A percentile compares a stretch with the other conserved stretches of the same genome.
Evolutionary conservation across 2,888 invertebrate genomes (phyloP).

Genomic region (Pollenia labialis): DNA sequence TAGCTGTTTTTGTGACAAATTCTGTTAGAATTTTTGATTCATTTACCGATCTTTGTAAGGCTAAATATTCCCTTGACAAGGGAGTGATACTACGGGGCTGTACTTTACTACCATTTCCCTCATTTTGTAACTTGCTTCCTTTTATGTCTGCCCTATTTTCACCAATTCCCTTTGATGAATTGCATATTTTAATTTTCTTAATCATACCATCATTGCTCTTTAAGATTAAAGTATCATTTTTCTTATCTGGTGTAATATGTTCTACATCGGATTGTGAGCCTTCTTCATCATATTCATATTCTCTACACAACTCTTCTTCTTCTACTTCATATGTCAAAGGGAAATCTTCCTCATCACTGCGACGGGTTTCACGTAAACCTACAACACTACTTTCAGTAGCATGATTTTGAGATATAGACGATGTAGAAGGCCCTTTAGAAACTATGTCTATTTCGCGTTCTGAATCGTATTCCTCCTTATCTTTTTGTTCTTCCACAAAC

Average conservation of each 20-base stretch:
- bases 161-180: slow-evolving; percentile 45
- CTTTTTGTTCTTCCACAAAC: slow-evolving; percentile 28
- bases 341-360: slow-evolving; percentile 46
- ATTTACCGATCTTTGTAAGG: slow-evolving; percentile 87
- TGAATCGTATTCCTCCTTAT: slow-evolving; percentile 36
- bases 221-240: slow-evolving; percentile 49
- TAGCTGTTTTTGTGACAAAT: slow-evolving; percentile 85
- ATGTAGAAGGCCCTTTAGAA: not conserved
- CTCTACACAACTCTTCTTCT: slow-evolving; percentile 55
- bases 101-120: slow-evolving; percentile 29
- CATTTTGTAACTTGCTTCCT: slow-evolving; percentile 35
- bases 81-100: slow-evolving; percentile 76
- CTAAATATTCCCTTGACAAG: slow-evolving; percentile 86
- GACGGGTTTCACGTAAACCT: not conserved
- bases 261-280: slow-evolving; percentile 28
- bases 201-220: slow-evolving; percentile 54
- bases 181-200: slow-evolving; percentile 56
- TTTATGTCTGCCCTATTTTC: slow-evolving; percentile 27
- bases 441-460: slow-evolving; percentile 40
- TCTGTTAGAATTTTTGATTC: slow-evolving; percentile 88
- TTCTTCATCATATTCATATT: slow-evolving; percentile 34
- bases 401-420: not conserved
- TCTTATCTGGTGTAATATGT: slow-evolving; percentile 40
- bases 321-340: slow-evolving; percentile 68
- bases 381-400: not conserved